Conservation (phyloP, 2,113 vertebrate genomes). For the Arvicanthis niloticus region DNA sequence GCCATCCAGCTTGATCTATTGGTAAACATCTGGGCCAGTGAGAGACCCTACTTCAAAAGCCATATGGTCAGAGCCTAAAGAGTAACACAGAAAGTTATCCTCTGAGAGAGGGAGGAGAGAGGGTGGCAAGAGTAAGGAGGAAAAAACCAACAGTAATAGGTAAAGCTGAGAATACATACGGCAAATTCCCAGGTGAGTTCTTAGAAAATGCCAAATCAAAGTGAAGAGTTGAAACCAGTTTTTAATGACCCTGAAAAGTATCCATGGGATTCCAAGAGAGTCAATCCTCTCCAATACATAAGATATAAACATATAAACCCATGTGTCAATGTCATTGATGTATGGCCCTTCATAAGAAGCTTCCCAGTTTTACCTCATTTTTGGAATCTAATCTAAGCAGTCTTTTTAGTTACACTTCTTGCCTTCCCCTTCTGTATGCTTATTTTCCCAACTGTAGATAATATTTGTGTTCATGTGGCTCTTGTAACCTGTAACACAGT, state of each 20-base stretch:
- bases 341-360: background rate
- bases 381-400: background rate
- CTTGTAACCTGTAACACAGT: background rate
- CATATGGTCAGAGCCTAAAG: background rate
- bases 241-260: background rate
- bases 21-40: background rate
- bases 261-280: background rate
- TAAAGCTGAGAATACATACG: background rate
- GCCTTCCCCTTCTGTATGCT: background rate
- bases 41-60: background rate
- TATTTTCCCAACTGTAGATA: background rate
- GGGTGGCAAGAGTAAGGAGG: no score
- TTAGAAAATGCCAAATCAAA: constrained; percentile 14
- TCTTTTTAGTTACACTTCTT: background rate
- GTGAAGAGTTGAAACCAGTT: background rate
- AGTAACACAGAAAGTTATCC: no score
- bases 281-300: background rate
- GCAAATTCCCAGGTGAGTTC: background rate
- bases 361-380: background rate
- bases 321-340: background rate
- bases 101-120: no score
- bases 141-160: background rate
- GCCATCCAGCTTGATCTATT: background rate
- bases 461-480: background rate
- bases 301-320: background rate